These are phyloP conservation scores for Drosophila bocqueti DNA, from an alignment of 1,140 invertebrate genomes.

Conservation along the genomic window DNA sequence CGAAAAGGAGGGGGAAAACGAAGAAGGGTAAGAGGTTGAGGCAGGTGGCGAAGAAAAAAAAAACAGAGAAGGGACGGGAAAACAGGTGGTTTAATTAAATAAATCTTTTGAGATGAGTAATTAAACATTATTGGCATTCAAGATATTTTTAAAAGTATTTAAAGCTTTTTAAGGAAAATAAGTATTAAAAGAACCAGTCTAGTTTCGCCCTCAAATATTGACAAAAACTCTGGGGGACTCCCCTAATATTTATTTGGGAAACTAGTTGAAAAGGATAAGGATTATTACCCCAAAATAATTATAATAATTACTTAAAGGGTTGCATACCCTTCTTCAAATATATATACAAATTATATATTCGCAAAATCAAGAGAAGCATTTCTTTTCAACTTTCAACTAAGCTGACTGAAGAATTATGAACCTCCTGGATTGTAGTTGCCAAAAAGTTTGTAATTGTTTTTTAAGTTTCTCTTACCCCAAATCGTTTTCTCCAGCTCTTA, in stretches of 20 bases:
- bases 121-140: neutral
- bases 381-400: constrained; percentile 30
- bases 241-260: neutral
- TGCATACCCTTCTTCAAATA: neutral
- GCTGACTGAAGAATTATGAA: neutral
- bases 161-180: too few species aligned
- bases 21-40: constrained; percentile 10
- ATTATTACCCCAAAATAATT: neutral
- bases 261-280: neutral
- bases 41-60: constrained; percentile 7
- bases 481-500: neutral
- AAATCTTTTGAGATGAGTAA: neutral
- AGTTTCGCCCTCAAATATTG: too few species aligned
- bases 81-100: constrained; percentile 26
- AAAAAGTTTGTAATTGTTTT: constrained; percentile 55
- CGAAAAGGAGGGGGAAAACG: neutral
- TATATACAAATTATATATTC: neutral
- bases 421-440: constrained; percentile 8
- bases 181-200: too few species aligned
- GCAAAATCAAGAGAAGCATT: constrained; percentile 6
- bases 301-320: neutral
- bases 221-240: too few species aligned
- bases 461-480: constrained; percentile 15
- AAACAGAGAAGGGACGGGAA: neutral
- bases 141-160: neutral